Evolutionary conservation across 2,888 invertebrate genomes (phyloP).

Genomic region (Reticulitermes lucifugus): DNA sequence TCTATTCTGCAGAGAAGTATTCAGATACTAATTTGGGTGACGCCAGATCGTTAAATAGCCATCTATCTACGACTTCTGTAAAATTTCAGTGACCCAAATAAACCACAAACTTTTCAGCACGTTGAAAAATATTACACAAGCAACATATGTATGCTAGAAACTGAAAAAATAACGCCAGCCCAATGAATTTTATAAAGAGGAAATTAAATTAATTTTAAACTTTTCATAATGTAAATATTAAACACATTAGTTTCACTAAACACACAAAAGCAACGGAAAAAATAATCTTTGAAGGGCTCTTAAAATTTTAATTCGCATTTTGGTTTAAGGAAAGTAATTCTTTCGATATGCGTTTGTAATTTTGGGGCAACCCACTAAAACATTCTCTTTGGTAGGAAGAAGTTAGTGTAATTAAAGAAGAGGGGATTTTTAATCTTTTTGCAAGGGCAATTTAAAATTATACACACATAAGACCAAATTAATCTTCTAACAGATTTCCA

Average conservation of each 20-base stretch:
- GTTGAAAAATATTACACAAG: not conserved
- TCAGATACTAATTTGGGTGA: not conserved
- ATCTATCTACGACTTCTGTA: not conserved
- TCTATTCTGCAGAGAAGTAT: not conserved
- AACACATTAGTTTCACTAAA: not conserved
- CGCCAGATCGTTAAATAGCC: not conserved
- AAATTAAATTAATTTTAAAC: not conserved
- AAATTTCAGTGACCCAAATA: not conserved
- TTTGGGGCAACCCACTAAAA: too few species aligned
- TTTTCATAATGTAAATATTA: not conserved
- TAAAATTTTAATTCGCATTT: not conserved
- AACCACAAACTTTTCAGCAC: not conserved
- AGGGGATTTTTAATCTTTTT: too few species aligned
- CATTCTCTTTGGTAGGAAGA: too few species aligned
- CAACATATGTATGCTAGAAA: not conserved
- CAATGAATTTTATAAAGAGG: not conserved
- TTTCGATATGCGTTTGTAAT: not conserved
- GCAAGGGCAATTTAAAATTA: not conserved
- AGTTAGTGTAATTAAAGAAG: too few species aligned
- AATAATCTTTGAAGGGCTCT: too few species aligned
- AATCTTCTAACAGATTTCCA: not conserved
- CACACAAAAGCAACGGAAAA: not conserved
- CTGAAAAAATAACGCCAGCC: not conserved
- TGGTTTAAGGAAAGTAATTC: not conserved
- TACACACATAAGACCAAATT: not conserved